Conservation (phyloP, 2,797 vertebrate genomes). For the Gymnopithys bicolor region DNA sequence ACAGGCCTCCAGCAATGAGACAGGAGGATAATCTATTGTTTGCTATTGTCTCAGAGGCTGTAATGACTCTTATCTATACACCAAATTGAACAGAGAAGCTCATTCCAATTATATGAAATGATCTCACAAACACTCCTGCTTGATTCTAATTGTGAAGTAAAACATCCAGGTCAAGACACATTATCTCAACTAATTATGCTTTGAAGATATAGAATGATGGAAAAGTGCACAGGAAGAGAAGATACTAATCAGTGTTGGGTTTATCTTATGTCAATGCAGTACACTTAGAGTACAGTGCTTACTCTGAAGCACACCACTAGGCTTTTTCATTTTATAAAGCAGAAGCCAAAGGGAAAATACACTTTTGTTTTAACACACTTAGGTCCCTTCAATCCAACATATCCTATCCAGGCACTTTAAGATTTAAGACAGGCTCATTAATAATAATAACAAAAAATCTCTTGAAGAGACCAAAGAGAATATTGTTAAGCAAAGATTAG, state of each 20-base stretch:
- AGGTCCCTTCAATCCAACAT: not conserved
- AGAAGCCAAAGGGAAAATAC: not conserved
- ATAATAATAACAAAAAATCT: not conserved
- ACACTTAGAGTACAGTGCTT: not conserved
- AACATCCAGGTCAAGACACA: conserved; percentile 48
- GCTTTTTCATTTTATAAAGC: not conserved
- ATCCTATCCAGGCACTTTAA: not conserved
- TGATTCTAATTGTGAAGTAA: conserved; percentile 65
- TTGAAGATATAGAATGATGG: conserved; percentile 19
- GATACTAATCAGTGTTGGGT: conserved; percentile 19
- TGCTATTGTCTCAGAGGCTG: conserved; percentile 65
- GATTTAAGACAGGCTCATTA: not conserved
- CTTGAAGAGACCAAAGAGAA: not conserved
- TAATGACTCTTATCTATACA: conserved; percentile 61
- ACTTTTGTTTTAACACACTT: not conserved
- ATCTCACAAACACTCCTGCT: conserved; percentile 27
- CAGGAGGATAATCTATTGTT: conserved; percentile 63
- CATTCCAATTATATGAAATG: conserved; percentile 57
- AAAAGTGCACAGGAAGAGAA: conserved; percentile 31
- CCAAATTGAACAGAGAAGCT: conserved; percentile 63
- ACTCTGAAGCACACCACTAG: not conserved
- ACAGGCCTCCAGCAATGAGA: conserved; percentile 68
- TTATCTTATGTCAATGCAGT: conserved; percentile 51
- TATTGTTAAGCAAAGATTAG: not conserved
- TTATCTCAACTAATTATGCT: conserved; percentile 61